Conservation (phyloP, 53 echinoderm and acorn worm species). For the Temnopleurus reevesii region DNA sequence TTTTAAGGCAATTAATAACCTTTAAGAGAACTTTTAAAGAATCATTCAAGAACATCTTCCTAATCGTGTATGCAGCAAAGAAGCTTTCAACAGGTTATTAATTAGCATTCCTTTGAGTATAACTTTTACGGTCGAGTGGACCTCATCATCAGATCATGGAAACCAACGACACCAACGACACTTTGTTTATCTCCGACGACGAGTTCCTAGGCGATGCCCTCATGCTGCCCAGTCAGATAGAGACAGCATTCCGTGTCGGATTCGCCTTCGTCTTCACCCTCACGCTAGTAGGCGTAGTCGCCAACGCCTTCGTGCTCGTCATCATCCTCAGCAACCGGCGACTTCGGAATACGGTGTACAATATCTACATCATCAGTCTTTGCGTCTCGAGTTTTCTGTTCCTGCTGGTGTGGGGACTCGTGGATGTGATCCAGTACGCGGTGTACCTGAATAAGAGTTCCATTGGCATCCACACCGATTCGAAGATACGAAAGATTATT, state of each 20-base stretch:
- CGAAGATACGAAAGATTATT: background rate
- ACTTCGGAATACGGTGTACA: constrained; percentile 18
- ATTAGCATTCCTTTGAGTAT: too few relatives aligned
- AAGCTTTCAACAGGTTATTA: too few relatives aligned
- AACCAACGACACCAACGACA: too few relatives aligned
- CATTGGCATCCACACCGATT: background rate
- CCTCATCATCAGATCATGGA: too few relatives aligned
- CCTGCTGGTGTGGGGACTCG: background rate
- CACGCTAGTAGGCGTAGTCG: background rate
- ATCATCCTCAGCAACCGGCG: background rate
- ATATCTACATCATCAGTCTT: constrained; percentile 19
- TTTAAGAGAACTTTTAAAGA: too few relatives aligned
- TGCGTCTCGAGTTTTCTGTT: background rate
- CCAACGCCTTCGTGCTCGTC: constrained; percentile 26
- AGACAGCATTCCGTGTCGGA: background rate
- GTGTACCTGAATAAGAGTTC: background rate
- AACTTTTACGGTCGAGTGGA: too few relatives aligned
- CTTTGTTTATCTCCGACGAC: background rate
- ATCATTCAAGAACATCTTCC: too few relatives aligned
- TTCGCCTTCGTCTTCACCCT: background rate
- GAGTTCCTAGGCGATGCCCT: background rate
- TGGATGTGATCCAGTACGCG: background rate
- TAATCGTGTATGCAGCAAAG: too few relatives aligned
- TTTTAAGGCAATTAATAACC: too few relatives aligned
- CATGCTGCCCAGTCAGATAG: background rate